Evolutionary conservation across 2,797 vertebrate genomes (phyloP), one percentile per base, ranked within the genome.

Genomic region (Gymnopithys bicolor): DNA sequence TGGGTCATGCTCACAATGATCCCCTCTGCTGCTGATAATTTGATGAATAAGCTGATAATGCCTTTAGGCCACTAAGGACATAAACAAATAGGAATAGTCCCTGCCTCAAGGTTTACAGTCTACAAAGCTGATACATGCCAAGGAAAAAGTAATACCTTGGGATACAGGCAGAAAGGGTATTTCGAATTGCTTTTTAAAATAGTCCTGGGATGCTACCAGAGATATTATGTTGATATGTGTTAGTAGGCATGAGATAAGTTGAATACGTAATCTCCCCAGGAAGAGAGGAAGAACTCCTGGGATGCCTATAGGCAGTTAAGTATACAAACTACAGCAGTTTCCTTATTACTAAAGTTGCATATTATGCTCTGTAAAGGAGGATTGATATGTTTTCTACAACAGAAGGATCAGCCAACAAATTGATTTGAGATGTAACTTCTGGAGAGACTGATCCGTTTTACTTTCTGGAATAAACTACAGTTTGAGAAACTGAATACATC

Each of bases 401-500:
- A 73, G 51, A 68, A 91, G 17, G 37, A 84, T 76, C 55, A 51
- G 37, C 48, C 69, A 84, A 70, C 45, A 74, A 84, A 70, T 60
- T 60, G 49, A 82, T 93, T 90, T 0, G 0, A 93, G 56, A 13
- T 0, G 0, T 94, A 56, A 49, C 37, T 87, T 87, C 49, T 0
- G 7, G 53, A 82, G 52, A 94, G 11, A 33, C 52, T 60, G 59
- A 79, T 88, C 55, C 0, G 0, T 73, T 89, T 93, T 77, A 39
- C 70, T 95, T 96, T 90, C 89, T 75, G 25, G 24, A 96, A 89
- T 74, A 88, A 95, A 89, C 84, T 91, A 55, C 76, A 55, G 10
- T 75, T 94, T 85, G 69, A 95, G 76, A 81, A 95, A 93, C 87
- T 74, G 93, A 91, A 83, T 85, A 46, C 30, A 53, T 91, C 84